Percentiles rank a stretch among this genome's conserved stretches.
These are phyloP conservation scores for Drosophila rellima DNA, from an alignment of 2,888 invertebrate genomes.

Conservation along the genomic window DNA sequence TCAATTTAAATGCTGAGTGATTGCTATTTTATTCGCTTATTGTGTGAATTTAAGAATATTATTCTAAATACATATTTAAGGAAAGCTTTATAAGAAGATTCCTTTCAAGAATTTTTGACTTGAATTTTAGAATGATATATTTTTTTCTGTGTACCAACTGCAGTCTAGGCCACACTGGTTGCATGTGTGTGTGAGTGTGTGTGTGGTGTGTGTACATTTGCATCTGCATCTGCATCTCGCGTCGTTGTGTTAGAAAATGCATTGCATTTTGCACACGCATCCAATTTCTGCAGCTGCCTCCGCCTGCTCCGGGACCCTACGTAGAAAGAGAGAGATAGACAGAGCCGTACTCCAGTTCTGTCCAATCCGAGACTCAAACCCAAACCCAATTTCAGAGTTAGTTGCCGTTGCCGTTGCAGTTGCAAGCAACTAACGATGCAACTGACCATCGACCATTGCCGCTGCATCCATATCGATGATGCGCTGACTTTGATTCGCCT, in stretches of 20 bases:
- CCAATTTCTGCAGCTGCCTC: constrained; percentile 70
- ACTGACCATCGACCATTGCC: constrained; percentile 46
- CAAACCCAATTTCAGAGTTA: background rate
- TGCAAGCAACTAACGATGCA: constrained; percentile 37
- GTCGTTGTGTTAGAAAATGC: constrained; percentile 76
- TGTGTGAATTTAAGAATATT: too few relatives aligned
- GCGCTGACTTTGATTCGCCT: constrained; percentile 80
- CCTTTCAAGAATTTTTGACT: too few relatives aligned
- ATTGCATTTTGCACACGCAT: constrained; percentile 80
- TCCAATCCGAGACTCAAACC: background rate
- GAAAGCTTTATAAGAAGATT: too few relatives aligned
- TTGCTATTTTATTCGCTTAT: too few relatives aligned
- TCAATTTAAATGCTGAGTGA: too few relatives aligned
- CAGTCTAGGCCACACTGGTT: constrained; percentile 11
- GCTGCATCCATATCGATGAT: constrained; percentile 75
- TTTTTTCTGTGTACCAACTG: background rate
- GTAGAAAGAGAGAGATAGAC: background rate
- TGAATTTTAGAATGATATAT: too few relatives aligned
- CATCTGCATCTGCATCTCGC: constrained; percentile 79
- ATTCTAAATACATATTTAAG: too few relatives aligned
- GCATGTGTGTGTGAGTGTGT: constrained; percentile 18
- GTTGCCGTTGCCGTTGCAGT: constrained; percentile 26
- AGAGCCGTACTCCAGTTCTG: constrained; percentile 13
- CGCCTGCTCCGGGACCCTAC: constrained; percentile 6
- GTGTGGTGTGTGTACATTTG: constrained; percentile 48